Conservation (phyloP, 2,113 vertebrate genomes). For the Cnemophilus loriae region DNA sequence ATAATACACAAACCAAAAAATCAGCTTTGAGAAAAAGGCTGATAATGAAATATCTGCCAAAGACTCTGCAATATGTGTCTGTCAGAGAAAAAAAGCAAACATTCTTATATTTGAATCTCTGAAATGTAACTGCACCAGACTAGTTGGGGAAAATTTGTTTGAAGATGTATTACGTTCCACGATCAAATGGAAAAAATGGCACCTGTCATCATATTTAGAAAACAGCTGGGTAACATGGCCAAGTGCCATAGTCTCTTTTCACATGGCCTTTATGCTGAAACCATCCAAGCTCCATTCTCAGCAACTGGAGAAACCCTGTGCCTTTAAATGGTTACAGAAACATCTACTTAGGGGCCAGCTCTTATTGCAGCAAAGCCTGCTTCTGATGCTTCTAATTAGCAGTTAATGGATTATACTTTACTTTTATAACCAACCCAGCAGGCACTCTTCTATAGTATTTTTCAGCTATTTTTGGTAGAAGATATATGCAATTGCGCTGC, state of each 20-base stretch:
- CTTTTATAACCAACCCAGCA: slow-evolving; percentile 58
- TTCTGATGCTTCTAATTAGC: slow-evolving; percentile 63
- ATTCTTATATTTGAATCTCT: slow-evolving; percentile 52
- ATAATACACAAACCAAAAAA: neutral
- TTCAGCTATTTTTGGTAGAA: slow-evolving; percentile 43
- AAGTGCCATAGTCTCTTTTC: slow-evolving; percentile 66
- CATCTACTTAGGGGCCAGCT: slow-evolving; percentile 49
- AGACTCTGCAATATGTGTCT: neutral
- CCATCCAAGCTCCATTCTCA: slow-evolving; percentile 55
- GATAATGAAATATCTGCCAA: slow-evolving; percentile 3
- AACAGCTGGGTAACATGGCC: slow-evolving; percentile 73
- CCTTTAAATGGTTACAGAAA: slow-evolving; percentile 67
- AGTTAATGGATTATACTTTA: slow-evolving; percentile 62
- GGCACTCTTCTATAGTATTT: slow-evolving; percentile 38
- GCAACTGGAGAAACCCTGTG: slow-evolving; percentile 63
- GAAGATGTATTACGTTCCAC: slow-evolving; percentile 81
- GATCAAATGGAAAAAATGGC: slow-evolving; percentile 79
- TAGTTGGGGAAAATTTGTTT: slow-evolving; percentile 74
- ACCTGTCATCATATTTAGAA: slow-evolving; percentile 78
- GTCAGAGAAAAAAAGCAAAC: neutral
- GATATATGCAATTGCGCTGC: neutral
- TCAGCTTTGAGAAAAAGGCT: neutral
- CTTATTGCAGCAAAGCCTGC: slow-evolving; percentile 60
- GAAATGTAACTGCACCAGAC: slow-evolving; percentile 57
- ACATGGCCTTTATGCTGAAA: slow-evolving; percentile 67